These are phyloP conservation scores for Junco hyemalis DNA, from an alignment of 2,113 vertebrate species.

Conservation along the genomic window DNA sequence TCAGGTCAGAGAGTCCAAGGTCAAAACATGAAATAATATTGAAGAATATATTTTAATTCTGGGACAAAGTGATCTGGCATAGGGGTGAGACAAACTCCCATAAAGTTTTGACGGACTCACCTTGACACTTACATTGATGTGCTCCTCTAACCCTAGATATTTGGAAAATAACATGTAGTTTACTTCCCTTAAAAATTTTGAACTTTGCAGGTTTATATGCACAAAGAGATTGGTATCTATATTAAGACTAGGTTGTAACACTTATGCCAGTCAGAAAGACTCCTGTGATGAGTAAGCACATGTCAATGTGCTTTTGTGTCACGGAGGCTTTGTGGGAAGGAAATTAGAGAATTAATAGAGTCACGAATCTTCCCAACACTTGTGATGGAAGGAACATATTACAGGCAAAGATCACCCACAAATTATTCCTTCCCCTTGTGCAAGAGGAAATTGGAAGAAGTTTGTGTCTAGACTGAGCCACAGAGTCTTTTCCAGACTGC, in stretches of 20 bases:
- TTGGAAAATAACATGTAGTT: not conserved
- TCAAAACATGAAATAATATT: not conserved
- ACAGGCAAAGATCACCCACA: not conserved
- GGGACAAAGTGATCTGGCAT: not conserved
- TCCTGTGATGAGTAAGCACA: not conserved
- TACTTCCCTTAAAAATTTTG: not conserved
- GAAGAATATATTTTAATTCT: not conserved
- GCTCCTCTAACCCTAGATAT: not conserved
- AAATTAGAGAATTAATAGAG: not conserved
- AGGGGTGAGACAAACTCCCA: not conserved
- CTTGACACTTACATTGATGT: not conserved
- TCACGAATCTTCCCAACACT: not conserved
- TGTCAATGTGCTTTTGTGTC: not conserved
- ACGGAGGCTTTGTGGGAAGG: not conserved
- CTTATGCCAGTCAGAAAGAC: not conserved
- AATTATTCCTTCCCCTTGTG: not conserved
- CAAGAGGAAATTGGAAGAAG: not conserved
- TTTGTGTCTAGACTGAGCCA: not conserved
- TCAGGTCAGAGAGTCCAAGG: not conserved
- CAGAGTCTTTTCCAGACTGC: not conserved
- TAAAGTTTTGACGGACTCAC: not conserved
- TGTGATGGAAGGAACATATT: not conserved
- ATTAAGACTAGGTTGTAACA: not conserved
- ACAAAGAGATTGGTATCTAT: not conserved
- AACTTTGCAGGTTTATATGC: not conserved